Evolutionary conservation across 92 coral and sea anemone genomes (phyloP).

Genomic region (Porites cylindrica): DNA sequence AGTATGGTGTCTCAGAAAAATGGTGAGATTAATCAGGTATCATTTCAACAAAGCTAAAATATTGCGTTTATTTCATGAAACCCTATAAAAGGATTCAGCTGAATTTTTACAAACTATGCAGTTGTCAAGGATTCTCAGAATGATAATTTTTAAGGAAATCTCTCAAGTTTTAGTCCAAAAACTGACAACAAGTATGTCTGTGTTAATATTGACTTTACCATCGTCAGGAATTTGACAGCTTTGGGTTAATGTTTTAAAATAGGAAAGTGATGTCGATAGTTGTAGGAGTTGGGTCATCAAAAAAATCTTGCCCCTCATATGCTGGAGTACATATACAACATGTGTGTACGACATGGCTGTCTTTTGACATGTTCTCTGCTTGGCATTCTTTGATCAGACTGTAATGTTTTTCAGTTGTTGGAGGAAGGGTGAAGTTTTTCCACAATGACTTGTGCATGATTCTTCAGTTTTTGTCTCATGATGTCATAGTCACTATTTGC

Average conservation of each 20-base stretch:
- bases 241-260: too few relatives aligned
- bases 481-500: not conserved
- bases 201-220: too few relatives aligned
- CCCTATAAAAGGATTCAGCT: too few relatives aligned
- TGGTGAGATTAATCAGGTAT: conserved; percentile 78
- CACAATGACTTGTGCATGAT: not conserved
- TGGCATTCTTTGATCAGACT: too few relatives aligned
- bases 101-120: not conserved
- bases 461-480: not conserved
- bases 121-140: too few relatives aligned
- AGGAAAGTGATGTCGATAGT: not conserved
- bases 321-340: too few relatives aligned
- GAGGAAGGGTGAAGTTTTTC: not conserved
- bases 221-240: too few relatives aligned
- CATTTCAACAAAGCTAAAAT: too few relatives aligned
- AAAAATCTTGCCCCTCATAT: not conserved
- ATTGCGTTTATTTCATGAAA: not conserved
- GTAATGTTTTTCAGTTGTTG: not conserved
- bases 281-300: not conserved
- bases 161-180: too few relatives aligned
- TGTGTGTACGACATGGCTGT: too few relatives aligned
- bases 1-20: conserved; percentile 46
- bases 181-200: too few relatives aligned
- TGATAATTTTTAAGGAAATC: not conserved
- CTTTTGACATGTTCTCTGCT: too few relatives aligned